Conservation (phyloP, 2,113 vertebrate genomes). For the Seriola quinqueradiata region DNA sequence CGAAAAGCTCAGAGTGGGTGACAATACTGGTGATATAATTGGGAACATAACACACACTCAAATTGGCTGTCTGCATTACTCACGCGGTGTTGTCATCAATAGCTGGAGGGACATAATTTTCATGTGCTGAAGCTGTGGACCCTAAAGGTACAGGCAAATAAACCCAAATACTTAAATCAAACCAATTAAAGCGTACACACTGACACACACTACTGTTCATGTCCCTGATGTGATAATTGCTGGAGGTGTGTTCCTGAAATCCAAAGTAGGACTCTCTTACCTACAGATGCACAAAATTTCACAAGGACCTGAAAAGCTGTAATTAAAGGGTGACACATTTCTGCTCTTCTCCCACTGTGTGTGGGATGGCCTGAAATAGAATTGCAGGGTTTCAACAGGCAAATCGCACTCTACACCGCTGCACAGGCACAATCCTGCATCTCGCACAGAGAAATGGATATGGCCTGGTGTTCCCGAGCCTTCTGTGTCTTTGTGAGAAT, state of each 20-base stretch:
- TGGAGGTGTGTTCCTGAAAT: slow-evolving; percentile 74
- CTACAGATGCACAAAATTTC: slow-evolving; percentile 78
- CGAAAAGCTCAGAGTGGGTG: slow-evolving; percentile 65
- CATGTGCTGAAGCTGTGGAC: slow-evolving; percentile 27
- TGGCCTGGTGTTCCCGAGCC: slow-evolving; percentile 14
- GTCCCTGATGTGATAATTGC: slow-evolving; percentile 75
- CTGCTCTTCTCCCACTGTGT: slow-evolving; percentile 80
- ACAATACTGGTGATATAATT: slow-evolving; percentile 67
- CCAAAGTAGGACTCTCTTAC: slow-evolving; percentile 74
- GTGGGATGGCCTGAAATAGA: slow-evolving; percentile 84
- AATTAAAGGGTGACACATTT: slow-evolving; percentile 85
- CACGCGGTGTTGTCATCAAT: slow-evolving; percentile 44
- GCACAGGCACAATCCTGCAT: slow-evolving; percentile 54
- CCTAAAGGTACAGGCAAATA: slow-evolving; percentile 30
- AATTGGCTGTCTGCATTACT: slow-evolving; percentile 47
- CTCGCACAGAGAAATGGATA: slow-evolving; percentile 51
- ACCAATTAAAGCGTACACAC: slow-evolving; percentile 42
- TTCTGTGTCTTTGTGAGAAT: slow-evolving; percentile 11
- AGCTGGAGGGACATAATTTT: slow-evolving; percentile 50
- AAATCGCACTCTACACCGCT: slow-evolving; percentile 53
- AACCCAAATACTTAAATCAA: slow-evolving; percentile 46
- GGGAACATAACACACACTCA: slow-evolving; percentile 67
- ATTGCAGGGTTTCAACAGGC: slow-evolving; percentile 80
- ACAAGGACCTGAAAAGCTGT: slow-evolving; percentile 79
- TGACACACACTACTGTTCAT: slow-evolving; percentile 27